Conservation (phyloP, 1,140 invertebrate species). For the Myzus persicae region DNA sequence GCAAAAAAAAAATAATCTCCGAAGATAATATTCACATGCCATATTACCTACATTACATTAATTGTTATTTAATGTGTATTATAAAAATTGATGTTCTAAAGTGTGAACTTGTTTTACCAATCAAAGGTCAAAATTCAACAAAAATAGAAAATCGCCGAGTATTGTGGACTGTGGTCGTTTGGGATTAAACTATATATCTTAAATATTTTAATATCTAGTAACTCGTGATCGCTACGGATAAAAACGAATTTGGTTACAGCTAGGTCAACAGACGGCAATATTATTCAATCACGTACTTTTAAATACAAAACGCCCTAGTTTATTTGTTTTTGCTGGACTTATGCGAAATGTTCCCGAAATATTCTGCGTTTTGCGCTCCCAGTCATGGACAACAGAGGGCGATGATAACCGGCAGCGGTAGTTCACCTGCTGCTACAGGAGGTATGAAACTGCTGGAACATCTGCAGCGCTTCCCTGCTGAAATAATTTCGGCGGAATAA, state of each 20-base stretch:
- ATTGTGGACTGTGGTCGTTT: fast-evolving
- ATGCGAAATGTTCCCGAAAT: neutral
- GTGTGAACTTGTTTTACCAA: neutral
- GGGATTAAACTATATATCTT: neutral
- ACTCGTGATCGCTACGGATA: neutral
- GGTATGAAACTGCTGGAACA: neutral
- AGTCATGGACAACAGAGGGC: neutral
- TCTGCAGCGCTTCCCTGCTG: neutral
- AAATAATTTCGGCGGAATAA: neutral
- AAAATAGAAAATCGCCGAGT: neutral
- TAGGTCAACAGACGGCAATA: neutral
- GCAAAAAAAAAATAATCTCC: neutral
- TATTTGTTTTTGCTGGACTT: neutral
- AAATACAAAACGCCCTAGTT: neutral
- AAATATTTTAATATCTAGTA: neutral
- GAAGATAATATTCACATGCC: neutral
- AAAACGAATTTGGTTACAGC: neutral
- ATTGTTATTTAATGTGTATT: neutral
- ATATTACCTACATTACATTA: neutral
- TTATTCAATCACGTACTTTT: neutral
- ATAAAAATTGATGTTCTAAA: neutral
- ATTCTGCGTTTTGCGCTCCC: neutral
- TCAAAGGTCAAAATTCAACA: neutral
- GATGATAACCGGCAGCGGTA: neutral
- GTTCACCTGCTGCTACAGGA: neutral